phyloP scores from a whole-genome alignment of 1,140 invertebrate species.

The Doryteuthis pealeii region DNA sequence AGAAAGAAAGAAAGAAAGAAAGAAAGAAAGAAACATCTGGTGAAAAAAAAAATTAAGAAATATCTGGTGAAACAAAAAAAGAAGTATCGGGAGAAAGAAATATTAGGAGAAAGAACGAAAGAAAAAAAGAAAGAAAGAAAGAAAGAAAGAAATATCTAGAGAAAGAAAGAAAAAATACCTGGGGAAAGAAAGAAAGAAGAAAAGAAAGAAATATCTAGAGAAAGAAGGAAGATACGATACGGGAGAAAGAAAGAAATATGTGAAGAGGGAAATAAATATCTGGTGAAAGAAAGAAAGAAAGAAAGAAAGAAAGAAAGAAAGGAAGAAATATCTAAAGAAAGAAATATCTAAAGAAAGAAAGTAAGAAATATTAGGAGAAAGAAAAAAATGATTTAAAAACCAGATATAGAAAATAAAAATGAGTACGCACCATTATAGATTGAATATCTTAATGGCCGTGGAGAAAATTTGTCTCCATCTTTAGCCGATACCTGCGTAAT shows the following conservation, averaged over 20 bases:
- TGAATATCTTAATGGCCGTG: background rate
- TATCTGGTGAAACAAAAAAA: too few species aligned
- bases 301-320: background rate
- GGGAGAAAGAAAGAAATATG: background rate
- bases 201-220: background rate
- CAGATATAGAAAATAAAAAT: too few species aligned
- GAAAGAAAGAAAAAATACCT: too few species aligned
- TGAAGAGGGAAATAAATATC: background rate
- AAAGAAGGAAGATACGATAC: background rate
- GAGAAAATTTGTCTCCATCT: background rate
- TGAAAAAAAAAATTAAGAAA: too few species aligned
- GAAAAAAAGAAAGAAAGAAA: too few species aligned
- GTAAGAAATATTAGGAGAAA: too few species aligned
- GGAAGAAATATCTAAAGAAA: background rate
- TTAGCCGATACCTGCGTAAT: background rate
- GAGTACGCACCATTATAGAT: background rate
- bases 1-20: too few species aligned
- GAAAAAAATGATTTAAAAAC: too few species aligned
- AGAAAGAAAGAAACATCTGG: too few species aligned
- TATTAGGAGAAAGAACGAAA: too few species aligned
- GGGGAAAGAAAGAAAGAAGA: background rate
- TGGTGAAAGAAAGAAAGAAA: background rate
- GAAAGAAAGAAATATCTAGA: too few species aligned
- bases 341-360: background rate
- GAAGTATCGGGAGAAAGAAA: too few species aligned